These are phyloP conservation scores for Helostoma temminkii DNA, from an alignment of 2,797 vertebrate genomes.

Conservation along the genomic window DNA sequence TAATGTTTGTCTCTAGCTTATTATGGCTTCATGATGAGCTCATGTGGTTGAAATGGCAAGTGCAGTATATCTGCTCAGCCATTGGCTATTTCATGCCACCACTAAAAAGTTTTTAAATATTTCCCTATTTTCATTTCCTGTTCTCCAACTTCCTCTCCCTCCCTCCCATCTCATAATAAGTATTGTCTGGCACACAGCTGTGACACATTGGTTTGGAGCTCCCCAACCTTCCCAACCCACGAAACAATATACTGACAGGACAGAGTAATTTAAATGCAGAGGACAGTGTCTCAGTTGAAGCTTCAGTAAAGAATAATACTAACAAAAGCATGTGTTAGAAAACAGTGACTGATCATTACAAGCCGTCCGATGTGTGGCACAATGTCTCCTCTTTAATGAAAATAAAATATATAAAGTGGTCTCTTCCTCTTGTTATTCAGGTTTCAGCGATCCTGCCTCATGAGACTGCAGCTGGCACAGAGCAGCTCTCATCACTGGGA, in stretches of 20 bases:
- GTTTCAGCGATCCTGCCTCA: slow-evolving; percentile 49
- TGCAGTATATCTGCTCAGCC: slow-evolving; percentile 34
- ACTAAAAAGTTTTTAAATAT: slow-evolving; percentile 44
- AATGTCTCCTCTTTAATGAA: slow-evolving; percentile 53
- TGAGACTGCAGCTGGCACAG: slow-evolving; percentile 71
- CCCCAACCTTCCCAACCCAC: slow-evolving; percentile 16
- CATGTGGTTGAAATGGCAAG: not conserved
- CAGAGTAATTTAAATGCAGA: slow-evolving; percentile 60
- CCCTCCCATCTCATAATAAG: slow-evolving; percentile 48
- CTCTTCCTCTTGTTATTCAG: slow-evolving; percentile 48
- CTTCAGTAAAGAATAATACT: slow-evolving; percentile 20
- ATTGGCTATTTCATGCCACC: slow-evolving; percentile 35
- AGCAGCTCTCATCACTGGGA: slow-evolving; percentile 70
- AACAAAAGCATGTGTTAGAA: slow-evolving; percentile 22
- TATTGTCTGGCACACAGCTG: slow-evolving; percentile 51
- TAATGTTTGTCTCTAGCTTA: not conserved
- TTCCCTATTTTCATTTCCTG: slow-evolving; percentile 74
- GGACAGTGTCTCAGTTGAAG: slow-evolving; percentile 27
- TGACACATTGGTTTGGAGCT: slow-evolving; percentile 58
- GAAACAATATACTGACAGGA: slow-evolving; percentile 53
- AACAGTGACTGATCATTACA: slow-evolving; percentile 15
- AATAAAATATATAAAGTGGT: slow-evolving; percentile 53
- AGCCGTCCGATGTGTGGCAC: not conserved
- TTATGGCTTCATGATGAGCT: not conserved
- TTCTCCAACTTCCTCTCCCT: slow-evolving; percentile 59